Evolutionary conservation across 2,797 vertebrate genomes (phyloP).

Genomic region (Phalanger gymnotis): DNA sequence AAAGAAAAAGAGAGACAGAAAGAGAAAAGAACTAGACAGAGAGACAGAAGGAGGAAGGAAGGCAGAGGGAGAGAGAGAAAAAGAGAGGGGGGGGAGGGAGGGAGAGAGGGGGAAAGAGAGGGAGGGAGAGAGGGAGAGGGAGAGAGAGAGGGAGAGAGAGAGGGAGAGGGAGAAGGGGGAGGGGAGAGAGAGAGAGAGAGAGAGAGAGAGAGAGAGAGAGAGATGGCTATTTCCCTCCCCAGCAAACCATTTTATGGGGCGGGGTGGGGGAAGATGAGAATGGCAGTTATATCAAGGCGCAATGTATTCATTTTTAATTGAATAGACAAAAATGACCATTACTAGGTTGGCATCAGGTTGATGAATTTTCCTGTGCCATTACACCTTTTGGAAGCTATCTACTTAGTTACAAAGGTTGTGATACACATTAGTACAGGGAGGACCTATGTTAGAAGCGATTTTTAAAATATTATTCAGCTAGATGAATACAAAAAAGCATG

Average conservation of each 20-base stretch:
- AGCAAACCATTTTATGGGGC: not conserved
- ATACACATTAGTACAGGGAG: not conserved
- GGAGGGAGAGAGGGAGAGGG: not conserved
- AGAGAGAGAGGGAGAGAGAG: not conserved
- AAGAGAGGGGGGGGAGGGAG: too few relatives aligned
- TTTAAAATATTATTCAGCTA: not conserved
- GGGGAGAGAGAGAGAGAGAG: too few relatives aligned
- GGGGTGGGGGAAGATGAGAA: not conserved
- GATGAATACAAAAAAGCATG: not conserved
- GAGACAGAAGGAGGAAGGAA: too few relatives aligned
- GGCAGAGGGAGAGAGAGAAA: fast-evolving
- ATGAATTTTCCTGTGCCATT: not conserved
- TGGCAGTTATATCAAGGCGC: not conserved
- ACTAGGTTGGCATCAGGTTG: not conserved
- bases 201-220: not conserved
- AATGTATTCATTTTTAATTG: not conserved
- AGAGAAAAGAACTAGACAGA: fast-evolving
- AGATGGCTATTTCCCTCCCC: not conserved
- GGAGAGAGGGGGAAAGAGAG: too few relatives aligned
- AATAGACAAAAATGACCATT: not conserved
- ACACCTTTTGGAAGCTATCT: not conserved
- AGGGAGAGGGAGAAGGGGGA: too few relatives aligned
- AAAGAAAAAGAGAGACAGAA: not conserved
- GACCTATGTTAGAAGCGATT: not conserved
- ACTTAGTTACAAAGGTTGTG: not conserved